Conservation (phyloP, 2,113 vertebrate genomes). For the Lepisosteus osseus region DNA sequence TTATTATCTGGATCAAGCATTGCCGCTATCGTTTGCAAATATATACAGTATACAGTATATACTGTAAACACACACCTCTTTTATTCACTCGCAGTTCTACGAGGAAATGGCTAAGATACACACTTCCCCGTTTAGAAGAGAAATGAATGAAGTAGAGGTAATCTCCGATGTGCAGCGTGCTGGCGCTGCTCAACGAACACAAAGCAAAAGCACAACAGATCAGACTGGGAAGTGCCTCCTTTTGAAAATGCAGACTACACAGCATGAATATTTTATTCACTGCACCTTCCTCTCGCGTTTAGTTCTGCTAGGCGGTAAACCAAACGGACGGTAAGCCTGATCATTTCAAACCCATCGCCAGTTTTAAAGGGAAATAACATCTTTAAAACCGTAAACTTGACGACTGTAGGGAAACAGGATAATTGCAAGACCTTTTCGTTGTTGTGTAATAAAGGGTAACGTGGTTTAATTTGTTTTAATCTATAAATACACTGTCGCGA, state of each 20-base stretch:
- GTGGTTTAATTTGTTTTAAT: too few relatives aligned
- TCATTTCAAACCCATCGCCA: too few relatives aligned
- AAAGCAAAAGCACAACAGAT: constrained; percentile 18
- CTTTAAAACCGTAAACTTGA: too few relatives aligned
- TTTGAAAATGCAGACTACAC: constrained; percentile 24
- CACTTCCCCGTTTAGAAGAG: background rate
- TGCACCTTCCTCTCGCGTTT: constrained; percentile 6
- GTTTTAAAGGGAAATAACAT: too few relatives aligned
- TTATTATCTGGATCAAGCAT: background rate
- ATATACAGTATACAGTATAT: background rate
- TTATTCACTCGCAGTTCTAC: background rate
- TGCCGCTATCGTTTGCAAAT: background rate
- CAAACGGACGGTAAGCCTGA: too few relatives aligned
- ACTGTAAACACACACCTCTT: too few relatives aligned
- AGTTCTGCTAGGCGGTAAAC: background rate
- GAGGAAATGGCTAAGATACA: constrained; percentile 13
- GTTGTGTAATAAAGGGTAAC: too few relatives aligned
- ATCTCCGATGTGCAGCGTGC: constrained; percentile 15
- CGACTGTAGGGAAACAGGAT: too few relatives aligned
- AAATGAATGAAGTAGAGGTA: constrained; percentile 12
- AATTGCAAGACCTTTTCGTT: too few relatives aligned
- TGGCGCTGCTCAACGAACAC: constrained; percentile 7
- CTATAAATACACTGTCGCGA: too few relatives aligned
- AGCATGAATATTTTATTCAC: constrained; percentile 24
- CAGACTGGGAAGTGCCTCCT: constrained; percentile 12